Evolutionary conservation across 2,797 vertebrate species (phyloP).

Genomic region (Pygocentrus nattereri): DNA sequence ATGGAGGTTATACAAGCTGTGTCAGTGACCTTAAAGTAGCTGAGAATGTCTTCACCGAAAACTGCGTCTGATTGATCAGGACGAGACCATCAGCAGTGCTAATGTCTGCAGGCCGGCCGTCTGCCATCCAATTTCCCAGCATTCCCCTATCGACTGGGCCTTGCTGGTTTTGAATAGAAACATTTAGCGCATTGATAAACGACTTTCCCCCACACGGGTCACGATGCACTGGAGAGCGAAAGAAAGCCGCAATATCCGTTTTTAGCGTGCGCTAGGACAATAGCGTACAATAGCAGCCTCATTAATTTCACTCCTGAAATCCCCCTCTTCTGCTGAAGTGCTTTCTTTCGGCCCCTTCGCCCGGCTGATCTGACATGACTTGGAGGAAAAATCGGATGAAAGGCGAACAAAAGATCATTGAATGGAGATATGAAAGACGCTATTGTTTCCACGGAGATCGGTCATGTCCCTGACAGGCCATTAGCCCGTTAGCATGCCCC

Average conservation of each 20-base stretch:
- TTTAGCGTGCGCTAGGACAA: slow-evolving; percentile 57
- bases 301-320: slow-evolving; percentile 66
- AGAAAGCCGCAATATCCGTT: slow-evolving; percentile 52
- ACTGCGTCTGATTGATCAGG: not conserved
- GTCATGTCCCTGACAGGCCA: slow-evolving; percentile 57
- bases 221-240: slow-evolving; percentile 36
- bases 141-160: slow-evolving; percentile 25
- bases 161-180: slow-evolving; percentile 45
- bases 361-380: slow-evolving; percentile 46
- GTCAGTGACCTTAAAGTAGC: no score
- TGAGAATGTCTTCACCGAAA: no score
- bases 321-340: slow-evolving; percentile 64
- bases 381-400: slow-evolving; percentile 56
- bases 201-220: slow-evolving; percentile 41
- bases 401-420: slow-evolving; percentile 69
- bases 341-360: slow-evolving; percentile 48
- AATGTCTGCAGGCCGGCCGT: slow-evolving; percentile 15
- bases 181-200: slow-evolving; percentile 49
- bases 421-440: slow-evolving; percentile 66
- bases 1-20: not conserved
- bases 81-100: slow-evolving; percentile 3
- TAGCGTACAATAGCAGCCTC: slow-evolving; percentile 62
- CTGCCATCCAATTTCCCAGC: slow-evolving; percentile 38
- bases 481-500: slow-evolving; percentile 50
- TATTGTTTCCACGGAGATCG: slow-evolving; percentile 63